These are phyloP conservation scores for Gymnarchus niloticus DNA, from an alignment of 2,113 vertebrate species.

Conservation along the genomic window DNA sequence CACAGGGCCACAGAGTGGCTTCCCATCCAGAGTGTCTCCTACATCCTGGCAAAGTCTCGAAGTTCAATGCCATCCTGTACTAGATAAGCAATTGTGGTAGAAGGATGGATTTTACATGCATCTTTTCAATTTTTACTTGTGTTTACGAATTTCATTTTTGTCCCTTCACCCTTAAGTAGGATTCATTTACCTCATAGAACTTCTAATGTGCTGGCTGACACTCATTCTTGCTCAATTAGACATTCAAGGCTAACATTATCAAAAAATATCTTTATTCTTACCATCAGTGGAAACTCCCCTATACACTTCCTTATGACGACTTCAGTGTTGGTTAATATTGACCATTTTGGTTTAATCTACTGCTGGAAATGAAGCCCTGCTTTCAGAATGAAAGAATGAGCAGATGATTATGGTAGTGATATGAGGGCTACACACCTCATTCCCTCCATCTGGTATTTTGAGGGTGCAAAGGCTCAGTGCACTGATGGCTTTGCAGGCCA, in stretches of 20 bases:
- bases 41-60: too few species aligned
- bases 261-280: neutral
- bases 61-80: too few species aligned
- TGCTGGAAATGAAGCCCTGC: neutral
- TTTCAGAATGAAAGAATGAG: neutral
- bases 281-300: neutral
- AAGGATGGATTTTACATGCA: too few species aligned
- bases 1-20: too few species aligned
- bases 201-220: neutral
- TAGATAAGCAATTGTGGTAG: too few species aligned
- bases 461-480: neutral
- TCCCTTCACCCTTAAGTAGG: too few species aligned
- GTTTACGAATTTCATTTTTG: neutral
- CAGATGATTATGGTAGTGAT: neutral
- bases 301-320: neutral
- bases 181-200: neutral
- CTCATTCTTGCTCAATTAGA: neutral
- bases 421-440: neutral
- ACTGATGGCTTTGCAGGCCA: neutral
- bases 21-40: too few species aligned
- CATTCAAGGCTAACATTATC: neutral
- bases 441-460: neutral
- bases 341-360: neutral
- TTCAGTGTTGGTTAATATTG: neutral
- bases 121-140: neutral